Base-by-base conservation (phyloP, 2,113 vertebrate genomes). In the Ptilonorhynchus violaceus region DNA sequence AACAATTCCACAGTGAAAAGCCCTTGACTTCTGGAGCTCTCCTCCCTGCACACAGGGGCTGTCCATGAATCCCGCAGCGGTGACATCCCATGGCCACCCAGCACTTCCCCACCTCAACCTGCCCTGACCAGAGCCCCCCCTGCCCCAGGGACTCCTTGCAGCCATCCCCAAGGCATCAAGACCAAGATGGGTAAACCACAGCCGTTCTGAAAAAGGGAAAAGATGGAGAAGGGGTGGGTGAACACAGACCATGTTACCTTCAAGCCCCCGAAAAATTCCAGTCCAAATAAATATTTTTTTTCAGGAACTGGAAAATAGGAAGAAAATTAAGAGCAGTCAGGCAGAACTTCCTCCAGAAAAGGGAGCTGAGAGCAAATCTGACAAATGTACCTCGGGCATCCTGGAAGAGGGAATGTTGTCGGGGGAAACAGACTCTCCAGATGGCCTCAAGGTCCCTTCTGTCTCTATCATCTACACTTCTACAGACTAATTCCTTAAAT, bases 361-460 rank as follows among this genome's bases (percentile, higher is more conserved):
- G 42, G 35, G 52, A 88, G 78, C 42, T 59, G 69, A 82, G 47
- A 78, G 42, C 39, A 75, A 78, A 93, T 28, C 47, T 90, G 85
- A 68, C 53, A 73, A 82, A 93, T 67, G 82, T 24, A 37, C 63
- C 52, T 79, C 70, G 46, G 30, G 35, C 42, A 35, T 59, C 14
- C 16, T 20, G 39, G 47, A 60, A 85, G 69, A 68, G 30, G 44
- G 49, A 56, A 9, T 42, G 47, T 35, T 88, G 66, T 64, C 78
- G 92, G 85, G 64, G 69, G 56, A 93, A 79, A 52, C 4, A 20
- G 67, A 56, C 35, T 28, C 74, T 95, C 88, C 85, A 96, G 82
- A 83, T 90, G 75, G 92, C 63, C 63, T 85, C 91, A 73, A 83
- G 63, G 79, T 66, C 63, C 79, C 63, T 91, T 95, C 75, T 95